Evolutionary conservation across 2,113 vertebrate species (phyloP).

Genomic region (Labeo rohita): DNA sequence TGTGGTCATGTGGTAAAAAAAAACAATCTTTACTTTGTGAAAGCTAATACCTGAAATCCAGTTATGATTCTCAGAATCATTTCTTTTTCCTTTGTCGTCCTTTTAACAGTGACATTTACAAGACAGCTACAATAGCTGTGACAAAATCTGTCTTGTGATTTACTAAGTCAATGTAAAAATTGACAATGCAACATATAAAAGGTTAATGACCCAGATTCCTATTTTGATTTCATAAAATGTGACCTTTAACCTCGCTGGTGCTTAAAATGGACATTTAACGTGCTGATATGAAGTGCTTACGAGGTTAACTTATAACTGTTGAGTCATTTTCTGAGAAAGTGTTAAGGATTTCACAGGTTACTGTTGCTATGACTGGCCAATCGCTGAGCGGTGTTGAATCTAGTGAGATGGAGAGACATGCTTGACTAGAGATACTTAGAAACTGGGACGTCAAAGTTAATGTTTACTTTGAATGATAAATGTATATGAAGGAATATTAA

Average conservation of each 20-base stretch:
- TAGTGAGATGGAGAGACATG: conserved; percentile 28
- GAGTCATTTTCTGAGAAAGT: conserved; percentile 14
- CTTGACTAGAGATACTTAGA: not conserved
- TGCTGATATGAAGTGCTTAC: not conserved
- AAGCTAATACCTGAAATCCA: not conserved
- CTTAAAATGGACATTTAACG: not conserved
- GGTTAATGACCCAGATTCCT: not conserved
- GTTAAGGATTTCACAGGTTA: not conserved
- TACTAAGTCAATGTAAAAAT: not conserved
- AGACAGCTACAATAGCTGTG: not conserved
- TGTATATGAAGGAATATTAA: not conserved
- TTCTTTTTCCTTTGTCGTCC: not conserved
- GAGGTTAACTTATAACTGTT: conserved; percentile 7
- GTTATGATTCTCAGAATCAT: not conserved
- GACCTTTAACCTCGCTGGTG: not conserved
- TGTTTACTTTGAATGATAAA: not conserved
- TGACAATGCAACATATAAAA: not conserved
- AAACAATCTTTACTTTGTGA: not conserved
- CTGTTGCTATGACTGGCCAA: conserved; percentile 7
- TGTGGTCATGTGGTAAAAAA: not conserved
- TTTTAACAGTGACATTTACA: not conserved
- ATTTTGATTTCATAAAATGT: not conserved
- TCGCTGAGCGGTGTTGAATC: conserved; percentile 40
- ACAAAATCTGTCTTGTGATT: not conserved
- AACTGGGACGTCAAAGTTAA: not conserved